Conservation (phyloP, 2,113 vertebrate genomes). For the Chascanopsetta lugubris region DNA sequence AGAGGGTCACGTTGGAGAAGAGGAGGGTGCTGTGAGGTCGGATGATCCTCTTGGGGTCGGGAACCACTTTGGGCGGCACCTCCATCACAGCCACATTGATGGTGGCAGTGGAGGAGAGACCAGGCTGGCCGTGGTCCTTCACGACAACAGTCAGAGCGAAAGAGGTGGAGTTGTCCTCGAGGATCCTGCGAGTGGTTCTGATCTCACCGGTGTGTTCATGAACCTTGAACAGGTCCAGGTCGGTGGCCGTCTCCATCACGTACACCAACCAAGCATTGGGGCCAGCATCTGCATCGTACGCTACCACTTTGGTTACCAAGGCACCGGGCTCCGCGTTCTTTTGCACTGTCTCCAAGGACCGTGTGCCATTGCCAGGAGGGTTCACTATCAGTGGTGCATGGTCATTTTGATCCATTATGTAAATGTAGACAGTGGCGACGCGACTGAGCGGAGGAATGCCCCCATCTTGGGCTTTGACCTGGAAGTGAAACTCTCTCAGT, state of each 20-base stretch:
- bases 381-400: constrained; percentile 91
- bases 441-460: constrained; percentile 91
- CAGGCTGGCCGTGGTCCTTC: constrained; percentile 90
- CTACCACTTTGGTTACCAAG: constrained; percentile 95
- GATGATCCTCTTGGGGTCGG: constrained; percentile 87
- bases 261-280: constrained; percentile 96
- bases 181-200: constrained; percentile 90
- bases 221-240: constrained; percentile 91
- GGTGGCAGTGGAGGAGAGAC: constrained; percentile 88
- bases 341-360: constrained; percentile 89
- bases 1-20: constrained; percentile 93
- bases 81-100: constrained; percentile 93
- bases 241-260: constrained; percentile 85
- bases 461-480: constrained; percentile 93
- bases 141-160: constrained; percentile 91
- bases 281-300: constrained; percentile 95
- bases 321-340: constrained; percentile 88
- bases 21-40: constrained; percentile 81
- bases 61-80: constrained; percentile 87
- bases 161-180: constrained; percentile 87
- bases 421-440: constrained; percentile 90
- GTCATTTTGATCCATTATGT: constrained; percentile 93
- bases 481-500: constrained; percentile 92
- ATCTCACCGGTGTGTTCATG: constrained; percentile 94
- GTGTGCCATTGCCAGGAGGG: constrained; percentile 89